phyloP scores from a whole-genome alignment of 2,113 vertebrate genomes.

The Dipodomys merriami region DNA sequence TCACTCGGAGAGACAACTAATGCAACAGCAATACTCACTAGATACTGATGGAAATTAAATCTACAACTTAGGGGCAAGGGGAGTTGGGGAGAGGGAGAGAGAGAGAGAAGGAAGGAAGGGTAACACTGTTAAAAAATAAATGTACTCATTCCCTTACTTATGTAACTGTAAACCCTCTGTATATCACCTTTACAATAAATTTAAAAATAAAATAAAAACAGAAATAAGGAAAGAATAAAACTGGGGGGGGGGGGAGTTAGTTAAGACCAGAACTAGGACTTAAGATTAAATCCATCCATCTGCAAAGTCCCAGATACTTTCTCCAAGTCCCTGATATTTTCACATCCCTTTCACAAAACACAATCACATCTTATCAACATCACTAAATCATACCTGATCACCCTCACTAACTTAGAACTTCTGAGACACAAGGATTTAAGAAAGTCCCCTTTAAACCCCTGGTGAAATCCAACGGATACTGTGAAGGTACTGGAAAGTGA shows the following conservation, averaged over 20 bases:
- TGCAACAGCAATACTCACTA: no score
- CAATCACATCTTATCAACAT: not conserved
- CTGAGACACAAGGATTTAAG: not conserved
- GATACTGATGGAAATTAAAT: no score
- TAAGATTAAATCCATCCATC: not conserved
- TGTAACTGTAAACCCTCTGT: no score
- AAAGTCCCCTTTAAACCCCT: not conserved
- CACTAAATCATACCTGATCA: not conserved
- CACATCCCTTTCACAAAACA: not conserved
- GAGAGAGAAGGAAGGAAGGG: no score
- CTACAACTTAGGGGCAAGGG: not conserved
- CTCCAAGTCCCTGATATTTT: not conserved
- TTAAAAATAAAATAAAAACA: no score
- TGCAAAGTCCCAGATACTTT: not conserved
- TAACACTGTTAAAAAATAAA: no score
- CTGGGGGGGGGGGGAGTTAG: no score
- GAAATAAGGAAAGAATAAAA: no score
- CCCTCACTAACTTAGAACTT: not conserved
- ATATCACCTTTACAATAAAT: no score
- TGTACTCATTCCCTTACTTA: no score
- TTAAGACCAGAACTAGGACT: not conserved
- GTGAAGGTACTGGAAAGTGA: not conserved
- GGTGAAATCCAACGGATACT: not conserved
- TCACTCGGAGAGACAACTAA: not conserved
- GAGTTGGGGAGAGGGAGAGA: no score